Conservation (phyloP, 1,140 invertebrate genomes). For the Drosophila erecta region DNA sequence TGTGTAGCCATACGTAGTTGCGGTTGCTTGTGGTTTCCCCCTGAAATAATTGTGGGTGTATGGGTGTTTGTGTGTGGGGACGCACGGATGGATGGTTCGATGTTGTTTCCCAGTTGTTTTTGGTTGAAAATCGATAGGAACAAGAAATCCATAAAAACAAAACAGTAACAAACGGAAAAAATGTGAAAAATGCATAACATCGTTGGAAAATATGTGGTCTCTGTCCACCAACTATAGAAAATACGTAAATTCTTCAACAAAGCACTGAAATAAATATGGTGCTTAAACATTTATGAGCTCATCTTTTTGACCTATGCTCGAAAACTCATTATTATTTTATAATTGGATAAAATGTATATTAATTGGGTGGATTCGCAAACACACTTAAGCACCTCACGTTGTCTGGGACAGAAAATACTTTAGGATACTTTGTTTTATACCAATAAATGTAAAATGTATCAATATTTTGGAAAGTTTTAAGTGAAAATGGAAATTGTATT, state of each 20-base stretch:
- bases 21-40: slow-evolving; percentile 54
- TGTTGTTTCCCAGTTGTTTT: slow-evolving; percentile 62
- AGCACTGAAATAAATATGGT: neutral
- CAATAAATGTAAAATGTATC: too few species aligned
- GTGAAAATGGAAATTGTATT: too few species aligned
- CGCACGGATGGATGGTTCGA: slow-evolving; percentile 51
- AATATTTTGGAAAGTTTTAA: too few species aligned
- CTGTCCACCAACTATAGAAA: slow-evolving; percentile 14
- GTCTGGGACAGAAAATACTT: too few species aligned
- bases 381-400: too few species aligned
- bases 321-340: too few species aligned
- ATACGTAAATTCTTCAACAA: neutral
- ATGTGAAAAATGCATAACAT: slow-evolving; percentile 9
- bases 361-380: too few species aligned
- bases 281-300: too few species aligned
- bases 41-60: slow-evolving; percentile 53
- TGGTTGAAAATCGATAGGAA: slow-evolving; percentile 66
- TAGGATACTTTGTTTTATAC: too few species aligned
- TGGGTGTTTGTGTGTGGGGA: slow-evolving; percentile 33
- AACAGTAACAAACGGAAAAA: slow-evolving; percentile 13
- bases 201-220: neutral
- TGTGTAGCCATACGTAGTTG: slow-evolving; percentile 38
- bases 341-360: too few species aligned
- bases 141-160: slow-evolving; percentile 45
- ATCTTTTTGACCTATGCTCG: too few species aligned